Percentiles rank a stretch among this genome's conserved stretches.
Evolutionary conservation across 2,797 vertebrate species (phyloP).

Genomic region (Sebastes melanostomus): DNA sequence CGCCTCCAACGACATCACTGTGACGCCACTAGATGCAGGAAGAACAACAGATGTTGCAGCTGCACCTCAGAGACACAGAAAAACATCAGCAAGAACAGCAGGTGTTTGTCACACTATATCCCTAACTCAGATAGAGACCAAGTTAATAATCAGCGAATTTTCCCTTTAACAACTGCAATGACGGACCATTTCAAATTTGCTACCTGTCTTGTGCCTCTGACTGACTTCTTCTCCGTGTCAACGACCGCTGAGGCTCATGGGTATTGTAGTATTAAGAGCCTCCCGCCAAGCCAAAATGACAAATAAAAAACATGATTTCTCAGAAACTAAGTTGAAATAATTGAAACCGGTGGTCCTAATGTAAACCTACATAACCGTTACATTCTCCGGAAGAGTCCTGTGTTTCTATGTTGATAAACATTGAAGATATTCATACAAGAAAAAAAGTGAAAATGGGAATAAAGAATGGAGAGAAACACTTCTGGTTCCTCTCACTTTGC

Average conservation of each 20-base stretch:
- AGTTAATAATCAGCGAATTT: too few relatives aligned
- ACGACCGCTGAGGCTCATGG: neutral
- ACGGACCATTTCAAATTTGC: neutral
- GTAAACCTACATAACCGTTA: neutral
- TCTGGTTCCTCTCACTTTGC: constrained; percentile 24
- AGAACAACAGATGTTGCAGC: neutral
- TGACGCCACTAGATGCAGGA: neutral
- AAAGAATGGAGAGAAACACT: neutral
- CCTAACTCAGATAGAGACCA: too few relatives aligned
- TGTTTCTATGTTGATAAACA: neutral
- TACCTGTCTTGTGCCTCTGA: neutral
- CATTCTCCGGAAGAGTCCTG: neutral
- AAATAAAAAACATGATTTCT: neutral
- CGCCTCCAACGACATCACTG: neutral
- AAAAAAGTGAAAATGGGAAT: neutral
- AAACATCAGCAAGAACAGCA: neutral
- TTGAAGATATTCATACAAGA: neutral
- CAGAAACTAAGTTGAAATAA: neutral
- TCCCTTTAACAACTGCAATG: too few relatives aligned
- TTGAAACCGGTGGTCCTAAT: neutral
- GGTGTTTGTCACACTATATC: neutral
- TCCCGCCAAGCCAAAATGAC: neutral
- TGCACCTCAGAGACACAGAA: neutral
- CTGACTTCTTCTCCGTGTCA: neutral
- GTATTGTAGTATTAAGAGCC: neutral